Base-by-base conservation (phyloP, 2,888 invertebrate genomes). In the Chrysomela aeneicollis region DNA sequence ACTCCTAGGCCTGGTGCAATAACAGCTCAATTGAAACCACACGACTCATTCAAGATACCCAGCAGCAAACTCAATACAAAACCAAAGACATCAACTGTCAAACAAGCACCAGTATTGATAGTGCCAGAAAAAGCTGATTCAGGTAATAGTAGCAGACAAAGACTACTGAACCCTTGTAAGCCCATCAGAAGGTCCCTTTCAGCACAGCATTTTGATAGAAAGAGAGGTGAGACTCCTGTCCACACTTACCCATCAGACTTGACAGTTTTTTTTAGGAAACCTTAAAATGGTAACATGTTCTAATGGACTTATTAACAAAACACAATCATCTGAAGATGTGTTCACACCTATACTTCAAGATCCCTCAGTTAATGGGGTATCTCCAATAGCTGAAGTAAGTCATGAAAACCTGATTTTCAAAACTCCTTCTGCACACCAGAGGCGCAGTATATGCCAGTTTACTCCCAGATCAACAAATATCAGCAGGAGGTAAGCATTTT, bases 211-310 rank as follows among this genome's bases (percentile, higher is more conserved):
- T 51, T 61, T n/a, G 42, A 32, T 15, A 51, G 21, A 59, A 66
- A 86, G 85, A 1, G 70, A 85, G 15, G 42, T 42, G 42, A 42
- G 35, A 6, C 26, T 26, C 4, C 6, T 26, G 3, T 26, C 6
- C 6, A 5, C 6, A 26, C 26, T 26, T 26, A 5, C 6, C 26
- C 3, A 26, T 26, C 26, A 26, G 6, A 26, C 3, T 26, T n/a
- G n/a, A 26, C 26, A 26, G 26, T 26, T 5, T 26, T 6, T 6
- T 26, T 26, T 26, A 3, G 6, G 26, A 26, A 26, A 26, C 6
- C 26, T 26, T 6, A 26, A 26, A 26, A 26, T 5, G 3, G 26
- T 5, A 26, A 26, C 26, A 5, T 3, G 26, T 26, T 26, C 6
- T 26, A 6, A 26, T 26, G 4, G 26, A 26, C 26, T 26, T n/a